Conservation (phyloP, 2,113 vertebrate genomes). For the Pseudopipra pipra region DNA sequence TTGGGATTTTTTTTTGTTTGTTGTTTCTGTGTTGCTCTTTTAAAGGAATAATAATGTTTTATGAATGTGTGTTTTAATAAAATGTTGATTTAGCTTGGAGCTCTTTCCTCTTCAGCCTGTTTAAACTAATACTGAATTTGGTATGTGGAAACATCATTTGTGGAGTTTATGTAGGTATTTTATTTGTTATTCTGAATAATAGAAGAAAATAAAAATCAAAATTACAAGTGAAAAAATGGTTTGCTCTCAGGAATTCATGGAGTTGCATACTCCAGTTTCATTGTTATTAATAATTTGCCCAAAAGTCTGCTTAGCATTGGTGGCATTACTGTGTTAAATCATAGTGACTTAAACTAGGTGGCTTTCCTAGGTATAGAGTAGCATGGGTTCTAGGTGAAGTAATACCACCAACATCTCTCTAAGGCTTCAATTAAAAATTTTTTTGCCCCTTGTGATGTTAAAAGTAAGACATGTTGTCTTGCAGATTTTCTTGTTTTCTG, state of each 20-base stretch:
- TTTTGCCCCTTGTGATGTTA: not conserved
- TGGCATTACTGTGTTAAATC: not conserved
- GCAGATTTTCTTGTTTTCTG: not conserved
- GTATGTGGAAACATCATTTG: not conserved
- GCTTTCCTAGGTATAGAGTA: not conserved
- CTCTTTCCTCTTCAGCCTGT: constrained; percentile 69
- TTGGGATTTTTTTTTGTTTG: not conserved
- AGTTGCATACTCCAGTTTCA: not conserved
- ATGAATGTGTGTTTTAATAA: not conserved
- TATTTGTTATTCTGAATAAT: not conserved
- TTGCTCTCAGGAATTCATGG: constrained; percentile 1
- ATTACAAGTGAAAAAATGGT: not conserved
- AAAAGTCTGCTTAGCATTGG: not conserved
- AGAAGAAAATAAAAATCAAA: not conserved
- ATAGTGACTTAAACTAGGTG: not conserved
- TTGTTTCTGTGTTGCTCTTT: not conserved
- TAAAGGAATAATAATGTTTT: not conserved
- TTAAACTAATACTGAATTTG: not conserved
- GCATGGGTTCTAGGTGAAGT: not conserved
- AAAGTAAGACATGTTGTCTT: not conserved
- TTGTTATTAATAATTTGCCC: not conserved
- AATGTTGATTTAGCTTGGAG: not conserved
- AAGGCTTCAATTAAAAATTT: not conserved
- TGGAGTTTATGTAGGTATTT: not conserved
- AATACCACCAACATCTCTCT: not conserved